phyloP scores from a whole-genome alignment of 2,888 invertebrate species.

The Tipula lateralis region DNA sequence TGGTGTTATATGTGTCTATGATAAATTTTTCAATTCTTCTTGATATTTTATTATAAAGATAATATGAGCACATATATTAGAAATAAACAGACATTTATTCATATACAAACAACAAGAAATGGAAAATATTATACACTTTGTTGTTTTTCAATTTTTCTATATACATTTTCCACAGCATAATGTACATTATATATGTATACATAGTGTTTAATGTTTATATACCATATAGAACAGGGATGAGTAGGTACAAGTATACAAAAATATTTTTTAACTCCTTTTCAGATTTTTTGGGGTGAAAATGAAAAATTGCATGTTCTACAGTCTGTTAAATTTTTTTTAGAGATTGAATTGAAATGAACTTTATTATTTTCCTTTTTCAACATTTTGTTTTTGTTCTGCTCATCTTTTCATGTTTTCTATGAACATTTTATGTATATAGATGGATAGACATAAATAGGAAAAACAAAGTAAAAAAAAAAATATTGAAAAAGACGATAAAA shows the following conservation, averaged over 20 bases:
- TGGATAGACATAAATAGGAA: not conserved
- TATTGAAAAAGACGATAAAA: not conserved
- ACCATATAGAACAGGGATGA: not conserved
- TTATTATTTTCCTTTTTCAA: conserved; percentile 12
- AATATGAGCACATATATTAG: conserved; percentile 1
- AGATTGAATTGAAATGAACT: conserved; percentile 15
- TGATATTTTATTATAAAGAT: not conserved
- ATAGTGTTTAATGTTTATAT: not conserved
- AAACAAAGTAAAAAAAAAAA: not conserved
- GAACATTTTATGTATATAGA: not conserved
- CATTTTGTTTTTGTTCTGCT: not conserved
- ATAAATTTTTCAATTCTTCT: not conserved
- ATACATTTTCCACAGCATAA: not conserved
- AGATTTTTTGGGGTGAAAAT: conserved; percentile 24
- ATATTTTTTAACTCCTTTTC: not conserved
- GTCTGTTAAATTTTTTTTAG: conserved; percentile 24
- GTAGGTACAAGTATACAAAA: not conserved
- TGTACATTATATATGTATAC: not conserved
- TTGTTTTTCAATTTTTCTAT: not conserved
- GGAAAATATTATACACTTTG: not conserved
- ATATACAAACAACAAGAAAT: not conserved
- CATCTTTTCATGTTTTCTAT: not conserved
- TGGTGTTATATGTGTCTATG: not conserved
- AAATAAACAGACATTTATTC: conserved; percentile 11
- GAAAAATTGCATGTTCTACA: conserved; percentile 24